Percentiles rank a stretch among this genome's conserved stretches.
These are phyloP conservation scores for Chalcosyrphus nemorum DNA, from an alignment of 2,888 invertebrate species.

Conservation along the genomic window DNA sequence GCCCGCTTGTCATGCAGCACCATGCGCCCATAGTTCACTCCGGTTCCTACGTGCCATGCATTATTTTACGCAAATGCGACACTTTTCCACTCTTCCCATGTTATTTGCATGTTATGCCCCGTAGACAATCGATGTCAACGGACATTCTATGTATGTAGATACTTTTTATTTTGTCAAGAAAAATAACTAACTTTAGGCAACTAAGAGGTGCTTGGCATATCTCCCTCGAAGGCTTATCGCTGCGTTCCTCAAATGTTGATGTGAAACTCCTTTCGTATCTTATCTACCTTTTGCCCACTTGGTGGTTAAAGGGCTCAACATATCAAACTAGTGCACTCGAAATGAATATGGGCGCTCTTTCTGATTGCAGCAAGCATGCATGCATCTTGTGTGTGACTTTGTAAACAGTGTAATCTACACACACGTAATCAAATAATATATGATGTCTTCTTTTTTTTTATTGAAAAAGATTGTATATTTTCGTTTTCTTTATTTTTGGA, in stretches of 20 bases:
- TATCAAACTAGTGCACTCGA: conserved; percentile 63
- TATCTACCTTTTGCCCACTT: conserved; percentile 41
- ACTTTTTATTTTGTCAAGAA: not conserved
- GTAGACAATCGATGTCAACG: conserved; percentile 35
- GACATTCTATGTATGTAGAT: conserved; percentile 10
- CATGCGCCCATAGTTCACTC: conserved; percentile 75
- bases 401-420: conserved; percentile 62
- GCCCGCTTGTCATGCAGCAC: conserved; percentile 72
- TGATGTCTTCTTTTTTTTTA: no score
- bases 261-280: conserved; percentile 61
- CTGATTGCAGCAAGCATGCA: conserved; percentile 4
- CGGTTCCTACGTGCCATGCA: conserved; percentile 75
- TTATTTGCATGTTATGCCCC: conserved; percentile 68
- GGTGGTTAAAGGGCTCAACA: conserved; percentile 54
- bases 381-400: conserved; percentile 55
- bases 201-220: conserved; percentile 27
- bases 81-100: conserved; percentile 64
- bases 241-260: conserved; percentile 3
- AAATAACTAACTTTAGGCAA: not conserved
- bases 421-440: conserved; percentile 55
- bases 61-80: conserved; percentile 73
- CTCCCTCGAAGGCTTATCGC: conserved; percentile 47
- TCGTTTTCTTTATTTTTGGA: conserved; percentile 11
- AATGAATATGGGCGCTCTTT: not conserved
- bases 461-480: conserved; percentile 3